A percentile compares a stretch with the other conserved stretches of the same genome.
These are phyloP conservation scores for Spea hammondii DNA, from an alignment of 2,797 vertebrate species.

Conservation along the genomic window DNA sequence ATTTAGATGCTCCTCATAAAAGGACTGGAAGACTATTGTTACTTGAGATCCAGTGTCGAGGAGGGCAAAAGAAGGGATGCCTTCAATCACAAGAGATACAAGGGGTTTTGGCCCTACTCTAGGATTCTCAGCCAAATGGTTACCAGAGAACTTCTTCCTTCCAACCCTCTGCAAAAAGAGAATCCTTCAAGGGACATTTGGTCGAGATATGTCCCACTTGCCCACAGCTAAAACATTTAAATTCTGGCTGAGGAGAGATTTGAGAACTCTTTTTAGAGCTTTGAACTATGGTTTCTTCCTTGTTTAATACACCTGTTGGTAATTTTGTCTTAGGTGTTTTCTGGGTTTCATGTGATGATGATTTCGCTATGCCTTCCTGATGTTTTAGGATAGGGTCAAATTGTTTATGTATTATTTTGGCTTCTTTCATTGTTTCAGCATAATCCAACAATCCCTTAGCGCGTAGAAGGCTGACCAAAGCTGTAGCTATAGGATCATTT, in stretches of 20 bases:
- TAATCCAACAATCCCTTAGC: not conserved
- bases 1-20: not conserved
- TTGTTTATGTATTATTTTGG: not conserved
- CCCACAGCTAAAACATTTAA: not conserved
- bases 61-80: not conserved
- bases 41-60: constrained; percentile 1
- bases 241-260: not conserved
- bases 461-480: no score
- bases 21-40: not conserved
- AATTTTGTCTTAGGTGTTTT: not conserved
- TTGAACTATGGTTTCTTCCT: not conserved
- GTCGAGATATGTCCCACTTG: not conserved
- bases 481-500: no score
- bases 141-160: not conserved
- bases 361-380: not conserved
- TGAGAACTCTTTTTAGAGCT: not conserved
- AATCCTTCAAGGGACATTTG: not conserved
- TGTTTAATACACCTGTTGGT: not conserved
- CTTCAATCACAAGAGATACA: constrained; percentile 1
- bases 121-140: not conserved
- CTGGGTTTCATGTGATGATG: not conserved
- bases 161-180: not conserved
- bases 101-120: not conserved
- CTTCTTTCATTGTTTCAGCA: not conserved
- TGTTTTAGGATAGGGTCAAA: not conserved